These are phyloP conservation scores for Anableps anableps DNA, from an alignment of 2,797 vertebrate species.

Conservation along the genomic window DNA sequence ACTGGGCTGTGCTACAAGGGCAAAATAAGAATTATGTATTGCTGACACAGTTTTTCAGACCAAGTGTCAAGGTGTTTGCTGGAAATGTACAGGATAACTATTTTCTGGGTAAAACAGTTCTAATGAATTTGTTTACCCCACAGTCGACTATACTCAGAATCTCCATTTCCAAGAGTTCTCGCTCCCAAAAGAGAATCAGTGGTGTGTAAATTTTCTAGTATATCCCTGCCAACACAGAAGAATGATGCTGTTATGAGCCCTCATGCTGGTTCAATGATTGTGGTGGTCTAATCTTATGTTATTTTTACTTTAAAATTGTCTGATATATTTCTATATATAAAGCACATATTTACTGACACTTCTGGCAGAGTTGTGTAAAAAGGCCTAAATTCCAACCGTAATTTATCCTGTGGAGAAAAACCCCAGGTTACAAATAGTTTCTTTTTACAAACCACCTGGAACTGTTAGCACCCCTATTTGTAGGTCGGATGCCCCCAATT, in stretches of 20 bases:
- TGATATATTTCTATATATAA: not conserved
- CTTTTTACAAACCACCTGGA: not conserved
- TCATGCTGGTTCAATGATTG: not conserved
- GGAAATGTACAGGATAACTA: too few species aligned
- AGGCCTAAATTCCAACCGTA: too few species aligned
- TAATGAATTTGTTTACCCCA: not conserved
- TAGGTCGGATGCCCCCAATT: not conserved
- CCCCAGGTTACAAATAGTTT: not conserved
- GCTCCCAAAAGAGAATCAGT: not conserved
- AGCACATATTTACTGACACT: not conserved
- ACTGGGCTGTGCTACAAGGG: conserved; percentile 1
- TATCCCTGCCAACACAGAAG: not conserved
- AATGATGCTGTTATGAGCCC: not conserved
- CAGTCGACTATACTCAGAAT: not conserved
- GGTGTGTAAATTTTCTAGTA: not conserved
- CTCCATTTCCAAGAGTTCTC: not conserved
- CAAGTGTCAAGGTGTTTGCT: not conserved
- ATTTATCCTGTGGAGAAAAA: not conserved
- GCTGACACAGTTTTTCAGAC: not conserved
- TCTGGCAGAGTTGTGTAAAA: too few species aligned
- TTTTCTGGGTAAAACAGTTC: not conserved
- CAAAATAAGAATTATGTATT: not conserved
- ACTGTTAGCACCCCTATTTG: too few species aligned
- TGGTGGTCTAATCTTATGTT: not conserved
- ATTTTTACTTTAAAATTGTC: not conserved